Conservation (phyloP, 2,113 vertebrate genomes). For the Osmerus eperlanus region DNA sequence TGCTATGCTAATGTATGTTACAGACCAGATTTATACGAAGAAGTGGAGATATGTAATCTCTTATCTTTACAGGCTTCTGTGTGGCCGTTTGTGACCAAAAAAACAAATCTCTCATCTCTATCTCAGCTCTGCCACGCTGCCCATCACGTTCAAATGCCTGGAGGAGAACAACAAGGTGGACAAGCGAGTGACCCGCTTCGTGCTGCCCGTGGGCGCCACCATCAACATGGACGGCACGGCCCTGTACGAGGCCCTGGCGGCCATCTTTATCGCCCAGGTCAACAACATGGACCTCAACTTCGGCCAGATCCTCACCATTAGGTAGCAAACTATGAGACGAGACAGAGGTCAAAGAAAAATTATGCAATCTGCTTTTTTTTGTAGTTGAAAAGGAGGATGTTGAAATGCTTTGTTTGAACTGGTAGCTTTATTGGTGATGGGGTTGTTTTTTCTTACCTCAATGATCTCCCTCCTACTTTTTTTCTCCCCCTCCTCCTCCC, state of each 20-base stretch:
- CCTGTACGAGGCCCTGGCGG: constrained; percentile 91
- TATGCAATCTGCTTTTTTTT: too few species aligned
- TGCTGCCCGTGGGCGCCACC: constrained; percentile 92
- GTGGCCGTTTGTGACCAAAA: background rate
- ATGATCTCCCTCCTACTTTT: too few species aligned
- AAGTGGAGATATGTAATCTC: background rate
- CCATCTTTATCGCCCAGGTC: constrained; percentile 96
- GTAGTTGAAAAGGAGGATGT: too few species aligned
- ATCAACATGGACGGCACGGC: constrained; percentile 98
- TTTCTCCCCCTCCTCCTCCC: too few species aligned
- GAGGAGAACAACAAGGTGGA: constrained; percentile 93
- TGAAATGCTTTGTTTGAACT: too few species aligned
- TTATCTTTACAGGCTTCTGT: background rate
- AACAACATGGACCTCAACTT: constrained; percentile 92
- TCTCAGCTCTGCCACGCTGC: constrained; percentile 88
- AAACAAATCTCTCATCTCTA: too few species aligned
- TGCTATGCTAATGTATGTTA: too few species aligned
- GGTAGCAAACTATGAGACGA: constrained; percentile 66
- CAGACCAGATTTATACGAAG: too few species aligned
- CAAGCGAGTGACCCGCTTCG: constrained; percentile 91
- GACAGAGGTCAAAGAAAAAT: too few species aligned
- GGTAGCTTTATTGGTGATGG: too few species aligned
- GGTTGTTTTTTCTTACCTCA: too few species aligned
- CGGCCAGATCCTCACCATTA: constrained; percentile 96
- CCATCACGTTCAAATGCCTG: constrained; percentile 93